Evolutionary conservation across 2,888 invertebrate genomes (phyloP), one percentile per base, ranked within the genome.

Genomic region (Harmothoe impar): DNA sequence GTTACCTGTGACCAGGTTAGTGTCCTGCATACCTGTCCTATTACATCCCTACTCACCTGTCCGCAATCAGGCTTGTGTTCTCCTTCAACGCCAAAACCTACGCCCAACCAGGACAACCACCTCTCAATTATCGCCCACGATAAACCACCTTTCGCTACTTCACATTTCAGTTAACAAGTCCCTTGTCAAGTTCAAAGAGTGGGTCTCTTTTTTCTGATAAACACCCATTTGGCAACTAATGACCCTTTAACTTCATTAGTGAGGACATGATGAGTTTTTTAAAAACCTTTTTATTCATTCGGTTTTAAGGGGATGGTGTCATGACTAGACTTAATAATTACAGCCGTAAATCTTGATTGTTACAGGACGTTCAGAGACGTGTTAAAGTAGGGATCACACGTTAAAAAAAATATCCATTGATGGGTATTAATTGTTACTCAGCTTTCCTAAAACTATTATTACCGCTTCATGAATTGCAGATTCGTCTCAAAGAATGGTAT

Each of bases 401-500:
- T 62, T 5, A 20, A n/a, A 62, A n/a, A 3, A n/a, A 62, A 20
- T n/a, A 62, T 62, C 62, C 62, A n/a, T 12, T n/a, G 12, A 62
- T 62, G 62, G 62, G 29, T 72, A 29, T 15, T n/a, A 72, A n/a
- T 72, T 72, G 25, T 72, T 72, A 15, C 31, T 31, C 25, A 72
- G 31, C 72, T 25, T 72, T 29, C 72, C 72, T 72, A 84, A 84
- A 35, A 84, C 23, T 43, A 17, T 84, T 84, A 25, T n/a, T 51
- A 84, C 84, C 33, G 84, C 84, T 84, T 84, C 84, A 84, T 84
- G 84, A 84, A 51, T 84, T 84, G 51, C 84, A 84, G 84, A 29
- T 25, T 23, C 84, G 84, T 84, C 84, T 84, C 84, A 84, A 84
- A 84, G 35, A 84, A 84, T 84, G 84, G 84, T 84, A 84, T 84